Evolutionary conservation across 2,888 invertebrate species (phyloP).

Genomic region (Eueremaeus valkanovi): DNA sequence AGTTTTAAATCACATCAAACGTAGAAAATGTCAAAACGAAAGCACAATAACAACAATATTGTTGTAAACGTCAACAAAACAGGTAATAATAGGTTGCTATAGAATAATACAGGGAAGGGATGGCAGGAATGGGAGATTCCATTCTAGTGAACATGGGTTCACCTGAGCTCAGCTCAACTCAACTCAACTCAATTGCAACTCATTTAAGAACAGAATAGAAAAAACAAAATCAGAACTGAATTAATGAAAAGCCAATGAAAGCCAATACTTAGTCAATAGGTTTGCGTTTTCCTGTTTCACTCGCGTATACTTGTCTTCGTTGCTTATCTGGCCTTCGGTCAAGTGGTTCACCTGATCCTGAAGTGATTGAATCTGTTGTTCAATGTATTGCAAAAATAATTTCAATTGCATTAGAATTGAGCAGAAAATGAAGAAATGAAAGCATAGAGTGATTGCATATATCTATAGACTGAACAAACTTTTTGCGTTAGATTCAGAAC

Average conservation of each 20-base stretch:
- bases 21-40: not conserved
- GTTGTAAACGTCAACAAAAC: conserved; percentile 34
- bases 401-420: not conserved
- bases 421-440: not conserved
- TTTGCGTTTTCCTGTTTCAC: conserved; percentile 90
- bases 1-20: not conserved
- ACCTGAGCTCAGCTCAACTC: not conserved
- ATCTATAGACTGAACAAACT: conserved; percentile 58
- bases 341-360: conserved; percentile 87
- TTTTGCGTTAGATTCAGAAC: conserved; percentile 90
- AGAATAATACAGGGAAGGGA: not conserved
- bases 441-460: not conserved
- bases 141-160: not conserved
- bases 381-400: not conserved
- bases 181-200: not conserved
- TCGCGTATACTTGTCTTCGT: conserved; percentile 78
- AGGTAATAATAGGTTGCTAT: conserved; percentile 19
- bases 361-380: conserved; percentile 73
- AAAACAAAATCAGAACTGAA: conserved; percentile 43
- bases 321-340: conserved; percentile 76
- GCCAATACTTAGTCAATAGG: conserved; percentile 64
- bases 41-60: not conserved
- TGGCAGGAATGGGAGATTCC: conserved; percentile 6
- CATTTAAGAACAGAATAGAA: not conserved
- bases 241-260: no score